A percentile compares a stretch with the other conserved stretches of the same genome.
phyloP scores from a whole-genome alignment of 2,797 vertebrate species.

The Pseudochaenichthys georgianus region DNA sequence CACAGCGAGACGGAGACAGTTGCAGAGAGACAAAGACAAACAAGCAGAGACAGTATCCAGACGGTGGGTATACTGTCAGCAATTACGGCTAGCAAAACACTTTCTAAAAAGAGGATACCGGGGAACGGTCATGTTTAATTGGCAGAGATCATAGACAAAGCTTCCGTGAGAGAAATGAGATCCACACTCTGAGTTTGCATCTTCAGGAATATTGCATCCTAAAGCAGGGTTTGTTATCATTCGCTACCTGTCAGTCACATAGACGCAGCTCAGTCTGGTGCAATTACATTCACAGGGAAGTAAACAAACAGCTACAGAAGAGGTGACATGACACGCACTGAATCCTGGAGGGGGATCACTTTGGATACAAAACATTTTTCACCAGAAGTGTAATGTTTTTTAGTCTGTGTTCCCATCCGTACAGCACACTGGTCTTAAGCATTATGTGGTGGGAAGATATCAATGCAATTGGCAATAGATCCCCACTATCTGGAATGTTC shows the following conservation, averaged over 20 bases:
- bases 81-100: constrained; percentile 7
- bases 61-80: constrained; percentile 19
- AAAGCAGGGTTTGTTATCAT: constrained; percentile 27
- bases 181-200: background rate
- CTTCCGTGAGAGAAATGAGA: background rate
- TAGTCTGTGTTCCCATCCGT: background rate
- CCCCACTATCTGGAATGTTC: background rate
- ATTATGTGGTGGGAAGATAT: background rate
- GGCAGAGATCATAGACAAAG: constrained; percentile 34
- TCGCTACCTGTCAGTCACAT: constrained; percentile 32
- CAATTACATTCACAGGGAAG: constrained; percentile 19
- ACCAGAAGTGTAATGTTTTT: background rate
- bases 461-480: background rate
- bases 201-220: background rate
- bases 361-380: background rate
- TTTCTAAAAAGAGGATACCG: constrained; percentile 8
- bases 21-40: constrained; percentile 52
- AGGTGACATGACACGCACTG: constrained; percentile 13
- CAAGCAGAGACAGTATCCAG: constrained; percentile 46
- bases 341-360: constrained; percentile 14
- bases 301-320: constrained; percentile 26
- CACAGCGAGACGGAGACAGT: constrained; percentile 58
- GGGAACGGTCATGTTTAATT: constrained; percentile 47
- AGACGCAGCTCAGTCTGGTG: constrained; percentile 22
- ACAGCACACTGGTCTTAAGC: background rate